These are phyloP conservation scores for Styela clava DNA, from an alignment of 23 tunicate species.

Conservation along the genomic window DNA sequence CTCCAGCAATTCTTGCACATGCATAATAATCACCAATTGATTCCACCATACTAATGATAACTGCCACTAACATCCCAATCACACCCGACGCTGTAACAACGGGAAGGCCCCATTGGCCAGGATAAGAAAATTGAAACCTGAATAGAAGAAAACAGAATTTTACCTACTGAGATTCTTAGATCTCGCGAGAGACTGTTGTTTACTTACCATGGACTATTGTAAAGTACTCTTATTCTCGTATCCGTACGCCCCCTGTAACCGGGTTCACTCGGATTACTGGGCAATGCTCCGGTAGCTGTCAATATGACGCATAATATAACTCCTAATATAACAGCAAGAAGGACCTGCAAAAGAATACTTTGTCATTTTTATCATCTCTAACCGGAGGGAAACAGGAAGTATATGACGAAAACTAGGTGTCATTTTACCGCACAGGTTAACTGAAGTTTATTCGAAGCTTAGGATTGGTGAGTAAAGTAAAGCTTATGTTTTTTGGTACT, in stretches of 20 bases:
- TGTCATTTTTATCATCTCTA: neutral
- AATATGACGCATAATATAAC: constrained; percentile 34
- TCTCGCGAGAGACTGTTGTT: too few species aligned
- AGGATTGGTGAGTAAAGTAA: too few species aligned
- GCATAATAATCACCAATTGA: constrained; percentile 97
- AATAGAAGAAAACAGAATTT: too few species aligned
- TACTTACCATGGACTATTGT: constrained; percentile 41
- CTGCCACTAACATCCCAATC: constrained; percentile 77
- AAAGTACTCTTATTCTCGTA: constrained; percentile 17
- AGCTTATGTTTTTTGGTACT: too few species aligned
- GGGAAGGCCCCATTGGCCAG: constrained; percentile 97
- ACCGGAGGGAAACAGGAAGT: neutral
- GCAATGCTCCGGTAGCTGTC: constrained; percentile 32
- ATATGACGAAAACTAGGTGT: too few species aligned
- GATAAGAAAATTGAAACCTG: constrained; percentile 90
- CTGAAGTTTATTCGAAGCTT: too few species aligned
- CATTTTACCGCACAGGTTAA: too few species aligned
- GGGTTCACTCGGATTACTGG: constrained; percentile 22
- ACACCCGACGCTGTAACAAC: constrained; percentile 71
- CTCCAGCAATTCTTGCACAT: constrained; percentile 71
- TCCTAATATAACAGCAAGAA: constrained; percentile 28
- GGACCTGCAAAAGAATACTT: too few species aligned
- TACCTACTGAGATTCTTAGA: too few species aligned
- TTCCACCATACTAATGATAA: constrained; percentile 74
- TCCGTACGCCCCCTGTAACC: constrained; percentile 41